A percentile compares a stretch with the other conserved stretches of the same genome.
phyloP scores from a whole-genome alignment of 2,888 invertebrate species.

The Tipula vernalis region DNA sequence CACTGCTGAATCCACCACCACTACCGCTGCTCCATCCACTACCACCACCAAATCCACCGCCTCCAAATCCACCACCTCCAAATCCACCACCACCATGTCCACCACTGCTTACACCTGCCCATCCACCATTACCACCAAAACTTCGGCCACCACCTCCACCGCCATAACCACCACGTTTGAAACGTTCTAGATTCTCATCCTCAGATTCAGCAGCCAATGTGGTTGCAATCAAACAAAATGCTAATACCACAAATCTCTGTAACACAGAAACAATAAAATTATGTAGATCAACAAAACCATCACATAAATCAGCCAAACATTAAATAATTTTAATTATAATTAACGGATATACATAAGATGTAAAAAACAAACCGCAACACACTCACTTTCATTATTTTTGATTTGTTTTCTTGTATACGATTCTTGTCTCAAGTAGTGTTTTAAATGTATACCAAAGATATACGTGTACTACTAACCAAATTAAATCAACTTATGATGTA shows the following conservation, averaged over 20 bases:
- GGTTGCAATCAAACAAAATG: not conserved
- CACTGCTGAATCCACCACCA: conserved; percentile 39
- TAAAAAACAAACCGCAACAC: no score
- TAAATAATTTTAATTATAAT: not conserved
- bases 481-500: not conserved
- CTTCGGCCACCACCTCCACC: not conserved
- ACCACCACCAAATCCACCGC: not conserved
- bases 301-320: not conserved
- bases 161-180: not conserved
- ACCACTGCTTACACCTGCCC: not conserved
- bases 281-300: not conserved
- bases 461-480: not conserved
- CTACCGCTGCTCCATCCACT: conserved; percentile 21
- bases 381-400: no score
- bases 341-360: not conserved
- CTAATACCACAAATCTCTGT: not conserved
- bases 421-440: no score
- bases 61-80: not conserved
- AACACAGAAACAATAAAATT: not conserved
- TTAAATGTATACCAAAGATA: not conserved
- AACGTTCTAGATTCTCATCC: not conserved
- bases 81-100: conserved; percentile 9
- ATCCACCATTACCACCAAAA: not conserved
- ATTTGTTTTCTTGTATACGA: no score
- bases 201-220: not conserved